Conservation (phyloP, 2,797 vertebrate genomes). For the Lepilemur ruficaudatus region DNA sequence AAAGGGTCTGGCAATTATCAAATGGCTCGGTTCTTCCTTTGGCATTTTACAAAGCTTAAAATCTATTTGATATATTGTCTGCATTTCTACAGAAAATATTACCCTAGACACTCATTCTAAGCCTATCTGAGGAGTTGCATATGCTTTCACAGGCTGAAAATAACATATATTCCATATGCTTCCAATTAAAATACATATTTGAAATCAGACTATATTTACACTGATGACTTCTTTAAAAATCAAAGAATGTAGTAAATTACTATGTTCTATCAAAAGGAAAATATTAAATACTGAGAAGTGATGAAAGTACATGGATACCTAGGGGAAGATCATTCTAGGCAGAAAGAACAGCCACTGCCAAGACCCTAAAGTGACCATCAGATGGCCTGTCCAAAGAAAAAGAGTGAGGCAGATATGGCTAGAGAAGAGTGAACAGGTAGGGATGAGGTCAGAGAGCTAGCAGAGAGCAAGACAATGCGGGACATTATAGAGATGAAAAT, state of each 20-base stretch:
- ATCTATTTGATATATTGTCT: constrained; percentile 47
- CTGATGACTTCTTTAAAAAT: neutral
- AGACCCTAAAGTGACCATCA: neutral
- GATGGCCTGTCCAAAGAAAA: neutral
- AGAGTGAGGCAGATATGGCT: neutral
- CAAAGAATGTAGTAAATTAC: neutral
- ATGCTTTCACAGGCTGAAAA: neutral
- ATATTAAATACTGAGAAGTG: neutral
- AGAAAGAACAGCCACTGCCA: neutral
- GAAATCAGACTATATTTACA: neutral
- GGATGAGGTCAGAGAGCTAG: neutral
- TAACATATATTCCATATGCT: neutral
- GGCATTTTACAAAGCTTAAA: constrained; percentile 58
- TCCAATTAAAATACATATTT: neutral
- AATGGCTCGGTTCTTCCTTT: constrained; percentile 37
- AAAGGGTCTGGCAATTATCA: constrained; percentile 64
- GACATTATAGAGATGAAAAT: rapidly evolving
- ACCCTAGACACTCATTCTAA: constrained; percentile 35
- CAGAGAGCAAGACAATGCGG: rapidly evolving
- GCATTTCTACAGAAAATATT: constrained; percentile 55
- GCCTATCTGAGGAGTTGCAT: constrained; percentile 30
- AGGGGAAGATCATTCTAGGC: neutral
- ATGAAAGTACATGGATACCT: neutral
- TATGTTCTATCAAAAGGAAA: neutral
- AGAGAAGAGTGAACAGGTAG: neutral